A percentile compares a stretch with the other conserved stretches of the same genome.
Evolutionary conservation across 2,888 invertebrate genomes (phyloP).

Genomic region (Cryptocephalus primarius): DNA sequence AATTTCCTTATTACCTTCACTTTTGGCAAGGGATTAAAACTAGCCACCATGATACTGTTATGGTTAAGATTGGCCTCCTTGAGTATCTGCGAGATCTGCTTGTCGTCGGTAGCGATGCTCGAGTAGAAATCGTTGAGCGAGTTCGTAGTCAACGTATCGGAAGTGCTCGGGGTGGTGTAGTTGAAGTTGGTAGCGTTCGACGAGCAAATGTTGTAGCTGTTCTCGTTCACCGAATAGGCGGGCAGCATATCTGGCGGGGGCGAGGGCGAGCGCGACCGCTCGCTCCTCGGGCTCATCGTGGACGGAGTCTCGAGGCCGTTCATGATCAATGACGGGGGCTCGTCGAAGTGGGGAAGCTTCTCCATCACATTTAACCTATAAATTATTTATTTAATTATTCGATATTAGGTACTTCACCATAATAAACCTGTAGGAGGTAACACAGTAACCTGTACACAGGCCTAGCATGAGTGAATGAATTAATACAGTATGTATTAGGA

Average conservation of each 20-base stretch:
- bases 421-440: no score
- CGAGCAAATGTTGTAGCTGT: constrained; percentile 15
- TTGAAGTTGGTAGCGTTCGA: constrained; percentile 6
- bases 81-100: constrained; percentile 32
- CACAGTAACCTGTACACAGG: no score
- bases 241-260: constrained; percentile 29
- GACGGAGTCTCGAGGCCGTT: constrained; percentile 30
- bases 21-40: neutral
- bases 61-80: constrained; percentile 28
- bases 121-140: constrained; percentile 20
- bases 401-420: no score
- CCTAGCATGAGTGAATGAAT: no score
- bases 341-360: constrained; percentile 27
- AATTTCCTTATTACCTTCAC: no score
- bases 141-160: constrained; percentile 15
- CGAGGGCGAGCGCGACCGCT: constrained; percentile 32
- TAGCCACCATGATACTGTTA: constrained; percentile 6
- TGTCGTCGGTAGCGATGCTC: constrained; percentile 22
- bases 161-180: constrained; percentile 13
- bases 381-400: no score
- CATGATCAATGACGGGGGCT: constrained; percentile 21
- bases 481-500: no score
- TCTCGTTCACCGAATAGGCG: constrained; percentile 25
- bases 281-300: constrained; percentile 19
- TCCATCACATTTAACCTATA: constrained; percentile 27